These are phyloP conservation scores for Sphaerophoria taeniata DNA, from an alignment of 2,888 invertebrate genomes.

Conservation along the genomic window DNA sequence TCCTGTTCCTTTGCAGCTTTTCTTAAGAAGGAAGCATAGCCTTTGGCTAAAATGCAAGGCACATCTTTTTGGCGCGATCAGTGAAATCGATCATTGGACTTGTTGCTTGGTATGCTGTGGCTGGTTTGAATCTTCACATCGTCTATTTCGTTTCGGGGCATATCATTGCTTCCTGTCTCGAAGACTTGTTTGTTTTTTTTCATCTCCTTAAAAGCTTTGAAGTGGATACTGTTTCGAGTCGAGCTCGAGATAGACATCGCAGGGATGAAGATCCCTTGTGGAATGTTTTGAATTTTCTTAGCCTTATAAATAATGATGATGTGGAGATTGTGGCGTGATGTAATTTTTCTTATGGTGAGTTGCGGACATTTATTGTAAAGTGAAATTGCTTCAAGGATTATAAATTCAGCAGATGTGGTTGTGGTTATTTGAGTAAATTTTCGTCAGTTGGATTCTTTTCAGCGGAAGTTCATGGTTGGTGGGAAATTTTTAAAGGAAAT, in stretches of 20 bases:
- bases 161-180: slow-evolving; percentile 60
- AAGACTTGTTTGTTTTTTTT: slow-evolving; percentile 2
- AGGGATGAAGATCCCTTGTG: slow-evolving; percentile 16
- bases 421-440: too few species aligned
- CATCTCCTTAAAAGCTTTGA: slow-evolving; percentile 1
- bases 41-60: slow-evolving; percentile 35
- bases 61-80: slow-evolving; percentile 62
- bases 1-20: slow-evolving; percentile 55
- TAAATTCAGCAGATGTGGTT: too few species aligned
- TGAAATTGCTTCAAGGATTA: too few species aligned
- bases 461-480: too few species aligned
- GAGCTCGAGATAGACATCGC: too few species aligned
- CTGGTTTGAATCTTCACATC: slow-evolving; percentile 8
- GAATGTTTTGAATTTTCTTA: slow-evolving; percentile 43
- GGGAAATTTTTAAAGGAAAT: too few species aligned
- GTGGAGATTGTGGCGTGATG: slow-evolving; percentile 15
- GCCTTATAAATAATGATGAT: slow-evolving; percentile 38
- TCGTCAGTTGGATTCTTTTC: too few species aligned
- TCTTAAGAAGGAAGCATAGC: slow-evolving; percentile 53
- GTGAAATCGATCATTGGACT: slow-evolving; percentile 71
- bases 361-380: too few species aligned
- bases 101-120: slow-evolving; percentile 41
- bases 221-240: background rate
- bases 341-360: too few species aligned
- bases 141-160: slow-evolving; percentile 17